phyloP scores from a whole-genome alignment of 2,888 invertebrate genomes.

The Leptura quadrifasciata region DNA sequence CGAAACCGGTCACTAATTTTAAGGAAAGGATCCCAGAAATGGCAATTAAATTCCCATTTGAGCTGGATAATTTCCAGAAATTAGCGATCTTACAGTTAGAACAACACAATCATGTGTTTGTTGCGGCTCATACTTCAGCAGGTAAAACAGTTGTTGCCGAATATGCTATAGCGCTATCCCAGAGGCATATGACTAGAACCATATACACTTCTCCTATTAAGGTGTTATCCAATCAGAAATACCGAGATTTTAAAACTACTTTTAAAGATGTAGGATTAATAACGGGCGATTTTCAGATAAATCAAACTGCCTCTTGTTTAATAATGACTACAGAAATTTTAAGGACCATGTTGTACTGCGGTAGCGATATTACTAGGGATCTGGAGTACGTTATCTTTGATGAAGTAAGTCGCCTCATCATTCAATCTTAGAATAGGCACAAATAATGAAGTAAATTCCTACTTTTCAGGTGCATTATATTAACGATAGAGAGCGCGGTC shows the following conservation, averaged over 20 bases:
- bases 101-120: constrained; percentile 96
- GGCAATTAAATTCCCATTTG: constrained; percentile 92
- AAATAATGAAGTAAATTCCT: background rate
- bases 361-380: constrained; percentile 94
- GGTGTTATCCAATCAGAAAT: constrained; percentile 99
- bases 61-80: constrained; percentile 97
- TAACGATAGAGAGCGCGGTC: constrained; percentile 92
- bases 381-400: constrained; percentile 99
- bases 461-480: constrained; percentile 89
- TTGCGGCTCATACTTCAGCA: constrained; percentile 99
- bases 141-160: constrained; percentile 98
- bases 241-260: constrained; percentile 94
- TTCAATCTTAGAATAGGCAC: background rate
- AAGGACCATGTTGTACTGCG: constrained; percentile 96
- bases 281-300: constrained; percentile 97
- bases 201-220: constrained; percentile 99
- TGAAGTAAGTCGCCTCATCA: constrained; percentile 78
- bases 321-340: constrained; percentile 99
- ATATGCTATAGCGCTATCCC: constrained; percentile 97
- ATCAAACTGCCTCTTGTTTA: constrained; percentile 93
- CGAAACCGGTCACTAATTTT: constrained; percentile 88
- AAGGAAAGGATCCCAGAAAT: constrained; percentile 86
- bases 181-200: constrained; percentile 92
- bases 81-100: constrained; percentile 96
- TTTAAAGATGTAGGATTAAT: constrained; percentile 96